Conservation (phyloP, 2,797 vertebrate genomes). For the Avahi laniger region DNA sequence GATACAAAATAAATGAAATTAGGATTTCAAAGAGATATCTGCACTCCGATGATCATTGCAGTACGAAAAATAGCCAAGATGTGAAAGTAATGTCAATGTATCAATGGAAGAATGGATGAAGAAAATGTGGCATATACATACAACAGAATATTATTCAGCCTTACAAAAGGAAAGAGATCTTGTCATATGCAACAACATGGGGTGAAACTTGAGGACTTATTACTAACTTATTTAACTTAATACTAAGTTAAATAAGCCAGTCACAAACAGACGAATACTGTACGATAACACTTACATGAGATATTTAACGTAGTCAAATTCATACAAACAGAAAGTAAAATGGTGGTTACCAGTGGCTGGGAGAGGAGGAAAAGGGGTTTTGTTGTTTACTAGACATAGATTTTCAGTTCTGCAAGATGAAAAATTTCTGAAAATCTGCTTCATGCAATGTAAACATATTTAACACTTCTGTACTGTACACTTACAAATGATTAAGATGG, state of each 20-base stretch:
- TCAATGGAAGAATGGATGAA: neutral
- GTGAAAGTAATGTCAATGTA: neutral
- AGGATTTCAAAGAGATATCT: neutral
- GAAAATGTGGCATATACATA: neutral
- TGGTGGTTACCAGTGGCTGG: neutral
- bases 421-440: neutral
- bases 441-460: neutral
- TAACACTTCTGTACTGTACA: neutral
- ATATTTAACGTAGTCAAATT: neutral
- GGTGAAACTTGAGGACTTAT: neutral
- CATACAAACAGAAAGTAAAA: neutral
- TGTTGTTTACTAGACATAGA: neutral
- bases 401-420: neutral
- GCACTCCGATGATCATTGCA: neutral
- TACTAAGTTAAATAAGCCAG: neutral
- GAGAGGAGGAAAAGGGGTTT: neutral
- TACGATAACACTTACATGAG: neutral
- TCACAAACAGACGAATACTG: neutral
- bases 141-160: neutral
- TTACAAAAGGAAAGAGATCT: neutral
- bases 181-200: neutral
- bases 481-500: neutral
- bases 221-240: too few relatives aligned
- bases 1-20: neutral
- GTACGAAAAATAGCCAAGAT: neutral